Base-by-base conservation (phyloP, 2,113 vertebrate species). In the Alligator mississippiensis region DNA sequence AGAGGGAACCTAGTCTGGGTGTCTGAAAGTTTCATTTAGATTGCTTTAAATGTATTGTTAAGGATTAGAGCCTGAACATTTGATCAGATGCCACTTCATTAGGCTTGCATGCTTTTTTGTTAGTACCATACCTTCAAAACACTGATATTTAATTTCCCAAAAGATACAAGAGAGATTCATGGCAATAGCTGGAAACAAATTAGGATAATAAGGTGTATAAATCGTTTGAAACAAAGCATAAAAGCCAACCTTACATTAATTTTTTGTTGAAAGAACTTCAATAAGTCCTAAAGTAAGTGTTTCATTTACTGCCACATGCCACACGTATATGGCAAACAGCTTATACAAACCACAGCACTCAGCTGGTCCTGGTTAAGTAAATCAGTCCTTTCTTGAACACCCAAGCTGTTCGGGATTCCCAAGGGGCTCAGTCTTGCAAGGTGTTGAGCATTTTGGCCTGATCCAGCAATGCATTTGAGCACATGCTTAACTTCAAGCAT, bases 241-340 rank as follows among this genome's bases (percentile, higher is more conserved):
- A 96, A 97, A 97, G 82, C 94, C 88, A 90, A 96, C 80, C 83
- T 25, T 88, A 91, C 88, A 94, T 94, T 96, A 94, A 91, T 96
- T 96, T 95, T 97, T 94, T 88, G 90, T 93, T 94, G 96, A 96
- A 95, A 94, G 93, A 96, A 96, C 94, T 97, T 96, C 96, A 96
- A 94, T 96, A 96, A 96, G 95, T 94, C 96, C 94, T 92, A 94
- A 96, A 97, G 96, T 97, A 97, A 94, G 96, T 97, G 96, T 97
- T 97, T 97, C 97, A 96, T 96, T 97, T 97, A 97, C 95, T 97
- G 96, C 97, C 96, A 96, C 97, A 97, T 94, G 96, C 97, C 96
- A 96, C 92, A 94, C 94, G 96, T 97, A 96, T 91, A 96, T 96
- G 96, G 94, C 96, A 97, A 95, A 95, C 89, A 96, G 94, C 92